Conservation (phyloP, 2,888 invertebrate species). For the Anodontia alba region DNA sequence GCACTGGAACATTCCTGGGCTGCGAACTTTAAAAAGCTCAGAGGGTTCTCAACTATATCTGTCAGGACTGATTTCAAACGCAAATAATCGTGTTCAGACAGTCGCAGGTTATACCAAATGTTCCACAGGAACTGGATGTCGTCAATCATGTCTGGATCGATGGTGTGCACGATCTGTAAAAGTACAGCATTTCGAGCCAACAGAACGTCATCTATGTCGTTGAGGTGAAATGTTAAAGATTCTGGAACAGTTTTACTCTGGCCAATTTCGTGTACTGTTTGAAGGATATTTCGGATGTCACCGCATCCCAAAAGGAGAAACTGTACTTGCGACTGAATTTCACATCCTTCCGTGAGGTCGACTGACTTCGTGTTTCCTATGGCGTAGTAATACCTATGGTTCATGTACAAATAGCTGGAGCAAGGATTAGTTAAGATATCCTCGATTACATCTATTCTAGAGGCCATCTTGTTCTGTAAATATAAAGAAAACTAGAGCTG, state of each 20-base stretch:
- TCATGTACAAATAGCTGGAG: background rate
- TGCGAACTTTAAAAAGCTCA: background rate
- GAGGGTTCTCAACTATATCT: background rate
- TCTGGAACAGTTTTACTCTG: background rate
- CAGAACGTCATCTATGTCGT: constrained; percentile 13
- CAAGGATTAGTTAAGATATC: background rate
- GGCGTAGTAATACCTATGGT: background rate
- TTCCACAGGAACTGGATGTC: constrained; percentile 6
- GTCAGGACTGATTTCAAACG: background rate
- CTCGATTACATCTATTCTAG: background rate
- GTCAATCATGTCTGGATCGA: background rate
- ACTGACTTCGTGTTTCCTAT: background rate
- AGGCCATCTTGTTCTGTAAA: too few species aligned
- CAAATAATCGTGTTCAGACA: background rate
- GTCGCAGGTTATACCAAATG: background rate
- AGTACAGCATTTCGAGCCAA: constrained; percentile 2
- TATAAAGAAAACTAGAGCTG: too few species aligned
- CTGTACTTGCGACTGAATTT: background rate
- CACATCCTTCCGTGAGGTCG: constrained; percentile 1
- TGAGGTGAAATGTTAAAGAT: background rate
- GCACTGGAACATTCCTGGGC: background rate
- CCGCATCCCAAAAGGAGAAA: constrained; percentile 11
- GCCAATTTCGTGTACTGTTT: background rate
- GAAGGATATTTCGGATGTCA: constrained; percentile 6
- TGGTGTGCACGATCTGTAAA: background rate